These are phyloP conservation scores for Corythaixoides concolor DNA, from an alignment of 2,113 vertebrate genomes.

Conservation along the genomic window DNA sequence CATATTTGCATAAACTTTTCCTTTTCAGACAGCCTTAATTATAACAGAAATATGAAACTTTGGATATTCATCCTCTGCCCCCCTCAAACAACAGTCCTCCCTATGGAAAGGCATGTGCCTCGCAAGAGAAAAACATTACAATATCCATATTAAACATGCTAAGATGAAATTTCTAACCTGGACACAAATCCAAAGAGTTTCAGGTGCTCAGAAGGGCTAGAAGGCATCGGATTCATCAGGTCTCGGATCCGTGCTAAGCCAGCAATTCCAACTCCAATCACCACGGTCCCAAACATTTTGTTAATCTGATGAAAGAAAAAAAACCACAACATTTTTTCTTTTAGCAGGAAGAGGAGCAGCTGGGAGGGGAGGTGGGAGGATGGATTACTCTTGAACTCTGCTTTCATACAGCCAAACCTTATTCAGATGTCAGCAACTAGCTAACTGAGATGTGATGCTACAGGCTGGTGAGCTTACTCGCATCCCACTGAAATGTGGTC, in stretches of 20 bases:
- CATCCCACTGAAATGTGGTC: not conserved
- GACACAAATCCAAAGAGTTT: slow-evolving; percentile 86
- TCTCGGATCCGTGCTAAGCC: slow-evolving; percentile 87
- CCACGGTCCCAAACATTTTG: slow-evolving; percentile 88
- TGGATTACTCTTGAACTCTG: not conserved
- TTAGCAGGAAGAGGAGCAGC: not conserved
- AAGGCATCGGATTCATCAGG: slow-evolving; percentile 75
- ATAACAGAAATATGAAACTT: not conserved
- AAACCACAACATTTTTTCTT: not conserved
- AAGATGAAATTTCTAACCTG: slow-evolving; percentile 77
- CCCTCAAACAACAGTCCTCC: not conserved
- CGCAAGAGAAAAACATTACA: not conserved
- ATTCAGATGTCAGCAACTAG: not conserved
- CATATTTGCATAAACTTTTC: not conserved
- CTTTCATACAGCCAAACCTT: not conserved
- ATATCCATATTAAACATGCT: not conserved
- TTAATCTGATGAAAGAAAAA: slow-evolving; percentile 27
- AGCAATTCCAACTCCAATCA: slow-evolving; percentile 88
- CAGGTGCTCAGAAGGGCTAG: slow-evolving; percentile 81
- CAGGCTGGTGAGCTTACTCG: not conserved
- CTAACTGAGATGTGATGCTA: not conserved
- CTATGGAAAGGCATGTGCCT: not conserved
- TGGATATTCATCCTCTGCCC: not conserved
- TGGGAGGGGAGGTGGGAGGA: not conserved
- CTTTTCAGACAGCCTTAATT: not conserved